These are phyloP conservation scores for Galerucella nymphaeae DNA, from an alignment of 2,888 invertebrate genomes.

Conservation along the genomic window DNA sequence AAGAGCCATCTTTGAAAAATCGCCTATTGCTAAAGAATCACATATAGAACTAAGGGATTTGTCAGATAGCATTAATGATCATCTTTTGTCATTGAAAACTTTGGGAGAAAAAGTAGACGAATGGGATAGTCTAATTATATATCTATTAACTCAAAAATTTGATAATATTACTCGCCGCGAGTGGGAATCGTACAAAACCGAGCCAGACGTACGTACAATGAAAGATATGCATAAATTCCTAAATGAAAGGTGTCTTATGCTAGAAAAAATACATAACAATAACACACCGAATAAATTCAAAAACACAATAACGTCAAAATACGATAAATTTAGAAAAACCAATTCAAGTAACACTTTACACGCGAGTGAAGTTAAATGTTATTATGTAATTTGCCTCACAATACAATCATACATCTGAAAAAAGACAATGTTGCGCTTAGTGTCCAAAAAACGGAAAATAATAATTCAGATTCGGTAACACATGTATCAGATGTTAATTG, in stretches of 20 bases:
- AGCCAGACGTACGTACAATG: conserved; percentile 30
- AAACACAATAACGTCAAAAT: neutral
- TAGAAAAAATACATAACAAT: conserved; percentile 29
- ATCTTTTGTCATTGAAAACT: conserved; percentile 25
- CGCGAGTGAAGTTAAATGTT: conserved; percentile 18
- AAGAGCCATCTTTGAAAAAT: conserved; percentile 9
- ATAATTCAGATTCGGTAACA: too few relatives aligned
- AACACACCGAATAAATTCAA: conserved; percentile 21
- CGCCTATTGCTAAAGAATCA: conserved; percentile 11
- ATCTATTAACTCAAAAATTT: conserved; percentile 36
- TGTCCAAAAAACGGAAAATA: too few relatives aligned
- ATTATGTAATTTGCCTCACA: conserved; percentile 1
- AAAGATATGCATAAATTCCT: conserved; percentile 31
- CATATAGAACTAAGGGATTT: conserved; percentile 22
- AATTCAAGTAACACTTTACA: conserved; percentile 6
- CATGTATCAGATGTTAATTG: too few relatives aligned
- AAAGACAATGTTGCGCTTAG: too few relatives aligned
- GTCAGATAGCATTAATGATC: conserved; percentile 13
- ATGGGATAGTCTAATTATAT: conserved; percentile 36
- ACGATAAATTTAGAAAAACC: conserved; percentile 3
- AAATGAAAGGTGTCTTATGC: conserved; percentile 28
- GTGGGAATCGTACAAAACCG: conserved; percentile 32
- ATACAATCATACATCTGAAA: too few relatives aligned
- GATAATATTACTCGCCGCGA: conserved; percentile 34
- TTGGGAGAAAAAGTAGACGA: conserved; percentile 22